Percentiles rank a stretch among this genome's conserved stretches.
These are phyloP conservation scores for Microcaecilia unicolor DNA, from an alignment of 2,797 vertebrate species.

Conservation along the genomic window DNA sequence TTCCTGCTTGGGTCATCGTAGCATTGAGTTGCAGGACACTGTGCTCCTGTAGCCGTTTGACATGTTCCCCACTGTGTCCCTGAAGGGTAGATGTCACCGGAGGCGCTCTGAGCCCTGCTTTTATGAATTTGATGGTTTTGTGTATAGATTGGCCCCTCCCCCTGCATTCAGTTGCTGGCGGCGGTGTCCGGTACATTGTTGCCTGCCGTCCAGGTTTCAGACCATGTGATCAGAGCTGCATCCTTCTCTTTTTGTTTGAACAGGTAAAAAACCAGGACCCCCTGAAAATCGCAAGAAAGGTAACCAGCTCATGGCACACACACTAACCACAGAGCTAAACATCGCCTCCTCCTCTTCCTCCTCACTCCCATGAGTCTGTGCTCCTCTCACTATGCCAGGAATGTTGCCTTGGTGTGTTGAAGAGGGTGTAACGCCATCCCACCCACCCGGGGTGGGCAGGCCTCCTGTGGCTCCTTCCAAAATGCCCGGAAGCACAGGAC, in stretches of 20 bases:
- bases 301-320: constrained; percentile 77
- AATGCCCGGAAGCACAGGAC: background rate
- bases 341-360: constrained; percentile 52
- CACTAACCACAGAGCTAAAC: constrained; percentile 62
- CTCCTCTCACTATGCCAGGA: constrained; percentile 62
- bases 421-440: constrained; percentile 25
- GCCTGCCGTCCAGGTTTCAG: too few relatives aligned
- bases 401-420: constrained; percentile 65
- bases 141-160: too few relatives aligned
- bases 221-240: constrained; percentile 79
- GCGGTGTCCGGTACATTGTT: too few relatives aligned
- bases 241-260: constrained; percentile 94
- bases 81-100: too few relatives aligned
- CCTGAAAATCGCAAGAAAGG: constrained; percentile 99
- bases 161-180: too few relatives aligned
- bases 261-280: constrained; percentile 99
- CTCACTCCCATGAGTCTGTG: constrained; percentile 54
- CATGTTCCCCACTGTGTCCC: too few relatives aligned
- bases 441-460: background rate
- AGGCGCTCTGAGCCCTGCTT: too few relatives aligned
- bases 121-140: too few relatives aligned
- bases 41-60: too few relatives aligned
- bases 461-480: too few relatives aligned
- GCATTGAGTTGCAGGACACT: too few relatives aligned
- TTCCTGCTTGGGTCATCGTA: too few relatives aligned